Percentiles rank a stretch among this genome's conserved stretches.
Evolutionary conservation across 1,140 invertebrate species (phyloP).

Genomic region (Agrilus planipennis): DNA sequence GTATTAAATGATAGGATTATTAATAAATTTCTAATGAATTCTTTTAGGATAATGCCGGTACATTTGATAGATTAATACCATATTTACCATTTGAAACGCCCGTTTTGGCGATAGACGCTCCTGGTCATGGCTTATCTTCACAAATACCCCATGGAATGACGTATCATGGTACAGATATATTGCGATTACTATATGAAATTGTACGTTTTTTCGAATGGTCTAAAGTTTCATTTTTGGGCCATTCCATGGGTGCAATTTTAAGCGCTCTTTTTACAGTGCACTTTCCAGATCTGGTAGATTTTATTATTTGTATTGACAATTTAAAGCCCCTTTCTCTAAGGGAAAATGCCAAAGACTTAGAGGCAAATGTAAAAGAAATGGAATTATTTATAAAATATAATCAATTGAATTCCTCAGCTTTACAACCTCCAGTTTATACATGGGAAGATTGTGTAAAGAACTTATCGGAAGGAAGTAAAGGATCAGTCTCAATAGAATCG

Average conservation of each 20-base stretch:
- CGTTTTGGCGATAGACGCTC: constrained; percentile 53
- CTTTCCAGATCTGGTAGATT: constrained; percentile 44
- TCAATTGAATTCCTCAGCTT: constrained; percentile 26
- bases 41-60: constrained; percentile 52
- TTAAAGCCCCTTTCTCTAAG: constrained; percentile 37
- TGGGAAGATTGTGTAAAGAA: constrained; percentile 42
- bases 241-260: constrained; percentile 51
- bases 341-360: constrained; percentile 12
- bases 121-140: constrained; percentile 57
- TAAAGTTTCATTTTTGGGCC: constrained; percentile 49
- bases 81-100: constrained; percentile 41
- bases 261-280: constrained; percentile 40
- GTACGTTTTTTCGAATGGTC: constrained; percentile 53
- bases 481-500: constrained; percentile 33
- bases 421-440: constrained; percentile 42
- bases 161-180: constrained; percentile 44
- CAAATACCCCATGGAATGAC: constrained; percentile 46
- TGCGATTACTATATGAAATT: constrained; percentile 41
- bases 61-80: constrained; percentile 53
- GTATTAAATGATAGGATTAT: background rate
- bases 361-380: constrained; percentile 24
- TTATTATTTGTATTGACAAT: constrained; percentile 46
- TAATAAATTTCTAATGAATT: background rate
- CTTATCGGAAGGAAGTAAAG: constrained; percentile 37
- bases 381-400: constrained; percentile 36